These are phyloP conservation scores for Tetropium fuscum DNA, from an alignment of 2,888 invertebrate genomes.

Conservation along the genomic window DNA sequence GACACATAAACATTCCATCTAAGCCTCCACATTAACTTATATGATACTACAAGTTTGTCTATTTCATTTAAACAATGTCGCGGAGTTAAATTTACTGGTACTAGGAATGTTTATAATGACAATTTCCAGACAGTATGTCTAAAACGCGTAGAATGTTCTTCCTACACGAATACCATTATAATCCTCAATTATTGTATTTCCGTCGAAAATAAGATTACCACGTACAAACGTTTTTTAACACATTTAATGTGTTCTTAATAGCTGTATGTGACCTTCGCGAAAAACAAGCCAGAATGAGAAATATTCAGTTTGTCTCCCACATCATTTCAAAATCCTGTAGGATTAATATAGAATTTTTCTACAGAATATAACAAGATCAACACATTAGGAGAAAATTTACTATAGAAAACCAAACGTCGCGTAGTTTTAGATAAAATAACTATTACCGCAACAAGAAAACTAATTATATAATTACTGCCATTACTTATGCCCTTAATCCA, in stretches of 20 bases:
- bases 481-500: background rate
- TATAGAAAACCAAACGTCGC: too few species aligned
- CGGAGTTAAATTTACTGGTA: slow-evolving; percentile 13
- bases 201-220: background rate
- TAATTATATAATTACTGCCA: background rate
- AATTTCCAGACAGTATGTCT: slow-evolving; percentile 22
- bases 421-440: too few species aligned
- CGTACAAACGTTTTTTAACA: background rate
- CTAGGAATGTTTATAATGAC: slow-evolving; percentile 11
- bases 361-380: too few species aligned
- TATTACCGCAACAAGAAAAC: background rate
- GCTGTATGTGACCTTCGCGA: background rate
- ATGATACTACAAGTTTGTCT: too few species aligned
- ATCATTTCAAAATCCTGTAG: too few species aligned
- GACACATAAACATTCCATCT: too few species aligned
- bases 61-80: slow-evolving; percentile 4
- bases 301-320: too few species aligned
- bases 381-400: too few species aligned
- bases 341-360: too few species aligned
- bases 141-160: slow-evolving; percentile 12
- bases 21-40: too few species aligned
- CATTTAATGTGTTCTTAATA: slow-evolving; percentile 6
- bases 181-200: slow-evolving; percentile 7
- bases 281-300: too few species aligned
- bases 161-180: slow-evolving; percentile 21